Evolutionary conservation across 2,888 invertebrate species (phyloP), one percentile per base, ranked within the genome.

Genomic region (Antheraea assamensis): DNA sequence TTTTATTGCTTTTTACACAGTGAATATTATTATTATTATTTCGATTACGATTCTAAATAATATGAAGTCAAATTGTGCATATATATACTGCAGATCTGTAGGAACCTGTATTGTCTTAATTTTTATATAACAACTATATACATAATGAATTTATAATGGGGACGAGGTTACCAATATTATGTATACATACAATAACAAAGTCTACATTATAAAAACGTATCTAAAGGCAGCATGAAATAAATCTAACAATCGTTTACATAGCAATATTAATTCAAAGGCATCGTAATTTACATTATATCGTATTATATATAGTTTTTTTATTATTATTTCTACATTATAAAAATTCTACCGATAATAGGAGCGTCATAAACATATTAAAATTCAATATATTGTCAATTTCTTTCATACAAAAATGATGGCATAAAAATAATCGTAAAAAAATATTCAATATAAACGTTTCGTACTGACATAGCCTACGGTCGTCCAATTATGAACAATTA

Each of bases 211-310:
- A 35, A 72, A 55, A 68, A 52, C 55, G 35, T 72, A 72, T 55
- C 55, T 72, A 68, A 72, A 72, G 72, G 66, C 66, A 72, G 72
- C 66, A 31, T 68, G 49, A 31, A 19, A 68, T 52, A 72, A 66
- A 52, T 72, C 72, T 72, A 72, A 70, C 49, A 24, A 17, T 72
- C 21, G 17, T 66, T 55, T 66, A 52, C 19, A 52, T 30, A 55
- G 72, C 52, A 49, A 17, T 52, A 61, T 55, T 61, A 61, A 55
- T 52, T 72, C 15, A 72, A 68, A 72, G 72, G 72, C 72, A 72
- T 72, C 52, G 24, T 72, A 72, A 15, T 72, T 27, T 24, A 64
- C 61, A 71, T 64, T 27, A 35, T 49, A 72, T 15, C 55, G 24
- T n/a, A 30, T 24, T 66, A 49, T 68, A n/a, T 49, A 64, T 64